These are phyloP conservation scores for Drosophila ogumai DNA, from an alignment of 1,140 invertebrate genomes.

Conservation along the genomic window DNA sequence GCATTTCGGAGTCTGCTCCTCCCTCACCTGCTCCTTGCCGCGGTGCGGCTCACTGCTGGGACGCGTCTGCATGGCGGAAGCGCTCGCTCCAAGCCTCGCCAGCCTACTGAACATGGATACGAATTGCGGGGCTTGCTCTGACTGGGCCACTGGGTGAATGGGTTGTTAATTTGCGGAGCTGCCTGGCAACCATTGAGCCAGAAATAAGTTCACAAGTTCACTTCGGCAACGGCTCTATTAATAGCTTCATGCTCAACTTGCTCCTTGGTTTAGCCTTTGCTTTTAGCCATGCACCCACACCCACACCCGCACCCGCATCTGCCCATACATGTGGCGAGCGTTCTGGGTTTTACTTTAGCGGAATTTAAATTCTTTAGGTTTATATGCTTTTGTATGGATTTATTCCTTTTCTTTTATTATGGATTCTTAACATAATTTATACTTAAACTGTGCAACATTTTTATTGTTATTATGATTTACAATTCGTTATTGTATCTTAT, in stretches of 20 bases:
- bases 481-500: background rate
- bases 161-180: constrained; percentile 69
- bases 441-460: no score
- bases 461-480: background rate
- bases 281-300: constrained; percentile 6
- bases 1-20: constrained; percentile 39
- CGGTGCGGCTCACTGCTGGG: constrained; percentile 66
- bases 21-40: constrained; percentile 29
- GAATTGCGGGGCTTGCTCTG: constrained; percentile 7
- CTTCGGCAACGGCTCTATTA: constrained; percentile 78
- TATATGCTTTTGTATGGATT: background rate
- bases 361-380: background rate
- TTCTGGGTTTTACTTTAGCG: background rate
- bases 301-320: background rate
- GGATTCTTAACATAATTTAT: no score
- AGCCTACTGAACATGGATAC: constrained; percentile 48
- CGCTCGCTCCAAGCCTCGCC: constrained; percentile 52
- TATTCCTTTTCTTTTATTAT: no score
- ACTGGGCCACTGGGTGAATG: constrained; percentile 73
- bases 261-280: constrained; percentile 22
- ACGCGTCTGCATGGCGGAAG: constrained; percentile 62
- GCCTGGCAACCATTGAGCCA: constrained; percentile 77
- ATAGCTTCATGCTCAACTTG: constrained; percentile 62
- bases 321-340: background rate
- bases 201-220: constrained; percentile 79